Conservation (phyloP, 2,797 vertebrate genomes). For the Eurystomus glaucurus region DNA sequence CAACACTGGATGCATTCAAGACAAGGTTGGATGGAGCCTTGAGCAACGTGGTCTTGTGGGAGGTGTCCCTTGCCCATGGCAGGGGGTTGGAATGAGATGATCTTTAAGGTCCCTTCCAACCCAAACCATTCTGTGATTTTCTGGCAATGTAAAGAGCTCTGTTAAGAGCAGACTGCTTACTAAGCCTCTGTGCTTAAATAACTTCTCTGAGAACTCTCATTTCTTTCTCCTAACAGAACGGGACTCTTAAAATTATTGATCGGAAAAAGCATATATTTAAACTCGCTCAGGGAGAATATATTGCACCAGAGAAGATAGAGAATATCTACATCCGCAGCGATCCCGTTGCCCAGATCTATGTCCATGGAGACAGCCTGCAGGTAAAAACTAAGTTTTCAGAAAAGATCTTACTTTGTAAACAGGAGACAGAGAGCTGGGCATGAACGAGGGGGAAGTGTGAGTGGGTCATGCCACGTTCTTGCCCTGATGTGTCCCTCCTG, state of each 20-base stretch:
- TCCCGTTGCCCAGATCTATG: constrained; percentile 93
- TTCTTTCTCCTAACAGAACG: constrained; percentile 85
- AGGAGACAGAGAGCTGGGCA: neutral
- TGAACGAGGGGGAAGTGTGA: rapidly evolving
- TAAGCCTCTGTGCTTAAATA: neutral
- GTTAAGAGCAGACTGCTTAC: neutral
- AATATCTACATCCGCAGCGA: constrained; percentile 97
- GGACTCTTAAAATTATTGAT: constrained; percentile 97
- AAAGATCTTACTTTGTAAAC: neutral
- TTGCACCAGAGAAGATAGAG: constrained; percentile 98
- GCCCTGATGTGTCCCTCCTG: neutral
- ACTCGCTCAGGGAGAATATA: constrained; percentile 97
- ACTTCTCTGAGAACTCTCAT: neutral
- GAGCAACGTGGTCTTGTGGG: too few species aligned
- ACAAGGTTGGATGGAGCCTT: too few species aligned
- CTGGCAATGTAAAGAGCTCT: neutral
- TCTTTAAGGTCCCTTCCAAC: too few species aligned
- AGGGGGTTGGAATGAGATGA: too few species aligned
- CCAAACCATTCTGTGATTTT: neutral
- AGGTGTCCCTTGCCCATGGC: too few species aligned
- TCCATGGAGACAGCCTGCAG: constrained; percentile 98
- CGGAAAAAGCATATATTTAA: constrained; percentile 99
- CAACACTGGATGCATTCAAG: too few species aligned
- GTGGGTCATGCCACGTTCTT: rapidly evolving
- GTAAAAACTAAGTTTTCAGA: constrained; percentile 69